These are phyloP conservation scores for Caenorhabditis sp. DNA, from an alignment of 2,888 invertebrate genomes.

Conservation along the genomic window DNA sequence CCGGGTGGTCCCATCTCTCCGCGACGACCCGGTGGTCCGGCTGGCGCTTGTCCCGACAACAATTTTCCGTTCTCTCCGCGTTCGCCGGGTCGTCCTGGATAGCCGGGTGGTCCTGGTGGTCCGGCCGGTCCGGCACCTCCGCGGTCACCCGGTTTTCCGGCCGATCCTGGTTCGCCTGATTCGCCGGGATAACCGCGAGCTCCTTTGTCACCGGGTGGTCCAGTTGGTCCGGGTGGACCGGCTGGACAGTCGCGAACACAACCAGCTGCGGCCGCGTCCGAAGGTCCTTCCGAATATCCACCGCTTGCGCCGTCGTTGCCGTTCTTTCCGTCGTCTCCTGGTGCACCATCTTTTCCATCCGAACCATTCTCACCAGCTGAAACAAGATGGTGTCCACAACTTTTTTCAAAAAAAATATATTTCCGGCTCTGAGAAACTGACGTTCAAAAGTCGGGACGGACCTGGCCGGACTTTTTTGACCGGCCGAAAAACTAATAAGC, in stretches of 20 bases:
- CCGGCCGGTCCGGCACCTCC: slow-evolving; percentile 60
- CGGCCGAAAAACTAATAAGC: too few relatives aligned
- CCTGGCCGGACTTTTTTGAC: too few relatives aligned
- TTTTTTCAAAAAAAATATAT: too few relatives aligned
- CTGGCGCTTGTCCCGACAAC: slow-evolving; percentile 49
- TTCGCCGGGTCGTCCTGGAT: slow-evolving; percentile 65
- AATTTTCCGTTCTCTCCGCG: slow-evolving; percentile 53
- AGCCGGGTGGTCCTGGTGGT: slow-evolving; percentile 59
- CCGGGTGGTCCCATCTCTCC: slow-evolving; percentile 64
- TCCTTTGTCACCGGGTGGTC: slow-evolving; percentile 68
- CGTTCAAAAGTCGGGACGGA: too few relatives aligned
- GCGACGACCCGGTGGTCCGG: slow-evolving; percentile 61
- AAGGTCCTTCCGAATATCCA: slow-evolving; percentile 41
- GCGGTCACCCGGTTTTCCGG: slow-evolving; percentile 58
- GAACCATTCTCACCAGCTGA: slow-evolving; percentile 43
- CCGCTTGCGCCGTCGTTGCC: slow-evolving; percentile 41
- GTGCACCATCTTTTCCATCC: slow-evolving; percentile 55
- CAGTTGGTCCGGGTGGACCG: slow-evolving; percentile 63
- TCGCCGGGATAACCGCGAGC: slow-evolving; percentile 67
- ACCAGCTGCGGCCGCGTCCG: slow-evolving; percentile 35
- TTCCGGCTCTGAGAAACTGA: too few relatives aligned
- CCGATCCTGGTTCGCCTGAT: slow-evolving; percentile 62
- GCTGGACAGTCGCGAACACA: slow-evolving; percentile 65
- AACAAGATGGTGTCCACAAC: slow-evolving; percentile 2
- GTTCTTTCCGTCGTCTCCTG: slow-evolving; percentile 61